Evolutionary conservation across 2,113 vertebrate genomes (phyloP).

Genomic region (Ciconia maguari): DNA sequence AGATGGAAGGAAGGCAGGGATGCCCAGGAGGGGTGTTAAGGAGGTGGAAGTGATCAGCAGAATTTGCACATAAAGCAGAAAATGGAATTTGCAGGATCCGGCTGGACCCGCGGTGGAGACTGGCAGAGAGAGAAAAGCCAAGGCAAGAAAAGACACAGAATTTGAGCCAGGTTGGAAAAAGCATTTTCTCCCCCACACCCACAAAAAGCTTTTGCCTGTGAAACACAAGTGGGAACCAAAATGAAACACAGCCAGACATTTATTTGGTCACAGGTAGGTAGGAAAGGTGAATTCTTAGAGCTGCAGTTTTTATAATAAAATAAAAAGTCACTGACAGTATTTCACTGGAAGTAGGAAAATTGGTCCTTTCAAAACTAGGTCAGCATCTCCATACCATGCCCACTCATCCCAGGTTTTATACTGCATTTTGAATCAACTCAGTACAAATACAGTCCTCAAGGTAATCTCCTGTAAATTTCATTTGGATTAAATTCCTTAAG

Average conservation of each 20-base stretch:
- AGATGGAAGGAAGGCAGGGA: conserved; percentile 3
- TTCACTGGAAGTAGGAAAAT: background rate
- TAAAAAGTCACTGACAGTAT: background rate
- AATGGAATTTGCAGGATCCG: background rate
- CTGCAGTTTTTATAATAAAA: background rate
- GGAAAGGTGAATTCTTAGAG: background rate
- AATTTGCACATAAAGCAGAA: conserved; percentile 26
- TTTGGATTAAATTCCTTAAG: background rate
- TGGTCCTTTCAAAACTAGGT: background rate
- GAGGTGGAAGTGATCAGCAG: background rate
- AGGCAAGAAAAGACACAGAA: background rate
- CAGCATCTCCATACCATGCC: background rate
- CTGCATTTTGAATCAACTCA: background rate
- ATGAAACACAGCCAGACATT: background rate
- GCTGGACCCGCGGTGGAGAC: background rate
- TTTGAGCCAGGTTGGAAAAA: background rate
- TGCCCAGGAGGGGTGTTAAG: background rate
- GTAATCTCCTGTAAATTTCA: conserved; percentile 3
- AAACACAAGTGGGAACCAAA: background rate
- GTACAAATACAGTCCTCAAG: background rate
- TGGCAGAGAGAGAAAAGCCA: background rate
- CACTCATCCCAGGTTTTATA: background rate
- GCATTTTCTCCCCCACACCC: background rate
- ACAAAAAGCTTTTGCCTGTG: background rate
- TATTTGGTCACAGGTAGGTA: background rate